Conservation (phyloP, 2,113 vertebrate species). For the Numenius arquata region DNA sequence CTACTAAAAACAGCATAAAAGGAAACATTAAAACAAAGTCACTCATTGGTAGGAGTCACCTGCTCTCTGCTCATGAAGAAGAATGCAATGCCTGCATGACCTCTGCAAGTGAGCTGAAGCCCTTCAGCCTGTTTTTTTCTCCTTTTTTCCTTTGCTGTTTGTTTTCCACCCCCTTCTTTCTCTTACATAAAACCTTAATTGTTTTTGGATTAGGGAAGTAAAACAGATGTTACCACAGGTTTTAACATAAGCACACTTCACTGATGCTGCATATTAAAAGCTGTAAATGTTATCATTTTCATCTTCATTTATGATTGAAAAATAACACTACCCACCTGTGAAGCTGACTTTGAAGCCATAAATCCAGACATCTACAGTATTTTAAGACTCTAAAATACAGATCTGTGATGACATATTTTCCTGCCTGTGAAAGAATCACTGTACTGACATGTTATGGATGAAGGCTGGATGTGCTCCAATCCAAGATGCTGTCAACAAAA, state of each 20-base stretch:
- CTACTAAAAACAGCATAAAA: background rate
- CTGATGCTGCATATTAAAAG: background rate
- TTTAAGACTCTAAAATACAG: background rate
- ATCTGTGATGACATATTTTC: slow-evolving; percentile 9
- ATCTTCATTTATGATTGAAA: slow-evolving; percentile 25
- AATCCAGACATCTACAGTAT: background rate
- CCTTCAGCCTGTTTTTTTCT: background rate
- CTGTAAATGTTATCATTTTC: background rate
- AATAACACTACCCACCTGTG: background rate
- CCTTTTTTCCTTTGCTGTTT: background rate
- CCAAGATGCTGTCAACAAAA: slow-evolving; percentile 51
- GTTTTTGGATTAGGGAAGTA: background rate
- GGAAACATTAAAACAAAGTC: background rate
- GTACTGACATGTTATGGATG: background rate
- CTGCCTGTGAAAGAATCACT: slow-evolving; percentile 2
- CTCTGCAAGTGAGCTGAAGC: background rate
- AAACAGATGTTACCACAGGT: slow-evolving; percentile 38
- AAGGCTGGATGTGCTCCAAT: slow-evolving; percentile 4
- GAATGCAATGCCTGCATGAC: background rate
- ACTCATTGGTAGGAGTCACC: background rate
- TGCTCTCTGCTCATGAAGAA: background rate
- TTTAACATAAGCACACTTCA: slow-evolving; percentile 13
- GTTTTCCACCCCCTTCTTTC: background rate
- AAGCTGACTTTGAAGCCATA: background rate
- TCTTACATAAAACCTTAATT: background rate